phyloP scores from a whole-genome alignment of 2,797 vertebrate species.

The Chaetodon trifasciatus region DNA sequence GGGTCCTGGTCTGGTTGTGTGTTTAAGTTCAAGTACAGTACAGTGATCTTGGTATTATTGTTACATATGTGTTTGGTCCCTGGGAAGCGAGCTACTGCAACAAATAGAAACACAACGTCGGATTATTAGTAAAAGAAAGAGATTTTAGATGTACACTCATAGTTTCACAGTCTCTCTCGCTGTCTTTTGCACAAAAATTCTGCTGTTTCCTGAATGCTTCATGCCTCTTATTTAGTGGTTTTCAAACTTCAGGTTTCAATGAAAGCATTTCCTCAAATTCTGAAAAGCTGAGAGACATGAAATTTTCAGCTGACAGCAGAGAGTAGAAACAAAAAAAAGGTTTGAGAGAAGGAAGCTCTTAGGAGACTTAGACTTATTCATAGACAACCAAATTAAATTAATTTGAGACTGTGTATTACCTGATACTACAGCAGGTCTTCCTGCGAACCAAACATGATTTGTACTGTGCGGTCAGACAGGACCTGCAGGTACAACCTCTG shows the following conservation, averaged over 20 bases:
- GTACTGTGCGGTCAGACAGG: conserved; percentile 35
- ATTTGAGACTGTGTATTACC: conserved; percentile 40
- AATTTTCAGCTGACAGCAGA: conserved; percentile 43
- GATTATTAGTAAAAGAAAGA: conserved; percentile 44
- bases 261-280: conserved; percentile 20
- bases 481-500: conserved; percentile 32
- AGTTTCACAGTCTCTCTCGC: conserved; percentile 50
- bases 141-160: conserved; percentile 30
- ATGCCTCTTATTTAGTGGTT: conserved; percentile 4
- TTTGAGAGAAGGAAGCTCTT: conserved; percentile 70
- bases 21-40: conserved; percentile 73
- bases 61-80: conserved; percentile 69
- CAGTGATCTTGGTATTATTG: conserved; percentile 58
- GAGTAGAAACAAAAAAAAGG: conserved; percentile 3
- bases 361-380: conserved; percentile 36
- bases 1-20: conserved; percentile 34
- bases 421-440: conserved; percentile 46
- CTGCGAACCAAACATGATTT: conserved; percentile 44
- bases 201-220: conserved; percentile 30
- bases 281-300: conserved; percentile 10
- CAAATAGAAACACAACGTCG: conserved; percentile 21
- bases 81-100: conserved; percentile 60
- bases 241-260: conserved; percentile 25
- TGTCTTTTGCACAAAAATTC: conserved; percentile 6
- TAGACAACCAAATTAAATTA: conserved; percentile 38